phyloP scores from a whole-genome alignment of 2,888 invertebrate genomes.

The Amblyjoppa proteus region DNA sequence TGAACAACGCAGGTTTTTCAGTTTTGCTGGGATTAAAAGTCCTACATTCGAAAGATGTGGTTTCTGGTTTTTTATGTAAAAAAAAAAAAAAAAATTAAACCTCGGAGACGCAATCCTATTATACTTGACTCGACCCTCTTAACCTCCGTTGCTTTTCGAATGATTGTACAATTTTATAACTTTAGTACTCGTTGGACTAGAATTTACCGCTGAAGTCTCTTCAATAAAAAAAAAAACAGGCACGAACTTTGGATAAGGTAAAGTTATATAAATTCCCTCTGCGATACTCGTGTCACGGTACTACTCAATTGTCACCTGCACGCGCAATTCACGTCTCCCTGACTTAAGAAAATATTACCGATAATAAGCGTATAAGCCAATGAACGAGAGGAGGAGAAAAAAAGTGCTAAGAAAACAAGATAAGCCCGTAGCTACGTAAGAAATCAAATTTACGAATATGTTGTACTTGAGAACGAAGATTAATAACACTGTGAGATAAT shows the following conservation, averaged over 20 bases:
- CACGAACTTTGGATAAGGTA: background rate
- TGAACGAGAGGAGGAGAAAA: background rate
- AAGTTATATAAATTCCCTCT: background rate
- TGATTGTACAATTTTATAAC: slow-evolving; percentile 1
- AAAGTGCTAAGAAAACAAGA: slow-evolving; percentile 6
- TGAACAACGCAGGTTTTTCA: too few relatives aligned
- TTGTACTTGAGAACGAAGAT: slow-evolving; percentile 27
- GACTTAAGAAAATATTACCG: slow-evolving; percentile 3
- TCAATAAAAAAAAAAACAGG: background rate
- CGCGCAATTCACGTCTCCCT: slow-evolving; percentile 25
- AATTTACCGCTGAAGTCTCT: background rate
- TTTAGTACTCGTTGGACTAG: background rate
- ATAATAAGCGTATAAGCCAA: slow-evolving; percentile 17
- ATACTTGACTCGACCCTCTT: background rate
- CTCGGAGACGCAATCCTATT: background rate
- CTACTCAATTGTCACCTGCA: slow-evolving; percentile 9
- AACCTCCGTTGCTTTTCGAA: background rate
- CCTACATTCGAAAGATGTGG: too few relatives aligned
- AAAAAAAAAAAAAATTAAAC: background rate
- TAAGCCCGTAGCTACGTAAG: slow-evolving; percentile 35
- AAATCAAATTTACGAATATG: slow-evolving; percentile 37
- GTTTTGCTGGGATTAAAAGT: background rate
- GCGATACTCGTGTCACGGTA: slow-evolving; percentile 16
- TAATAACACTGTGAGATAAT: slow-evolving; percentile 19
- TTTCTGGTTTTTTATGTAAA: background rate